These are phyloP conservation scores for Ferrisia virgata DNA, from an alignment of 2,888 invertebrate species.

Conservation along the genomic window DNA sequence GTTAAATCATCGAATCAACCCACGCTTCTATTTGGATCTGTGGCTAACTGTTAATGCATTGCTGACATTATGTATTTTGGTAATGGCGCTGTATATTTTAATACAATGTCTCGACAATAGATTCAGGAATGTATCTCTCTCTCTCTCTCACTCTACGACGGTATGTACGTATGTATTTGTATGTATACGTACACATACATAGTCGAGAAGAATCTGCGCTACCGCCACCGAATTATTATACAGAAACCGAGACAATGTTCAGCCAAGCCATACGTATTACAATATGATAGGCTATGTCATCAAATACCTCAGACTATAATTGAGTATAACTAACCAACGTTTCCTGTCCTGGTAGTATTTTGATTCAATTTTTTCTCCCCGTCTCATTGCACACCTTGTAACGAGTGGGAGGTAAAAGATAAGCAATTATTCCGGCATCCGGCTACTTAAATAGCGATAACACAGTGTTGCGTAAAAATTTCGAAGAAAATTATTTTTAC, in stretches of 20 bases:
- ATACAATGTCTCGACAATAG: neutral
- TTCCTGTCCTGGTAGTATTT: neutral
- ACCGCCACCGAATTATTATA: neutral
- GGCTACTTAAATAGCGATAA: too few species aligned
- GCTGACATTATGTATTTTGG: slow-evolving; percentile 8
- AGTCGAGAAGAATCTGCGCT: neutral
- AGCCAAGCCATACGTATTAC: too few species aligned
- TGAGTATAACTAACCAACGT: neutral
- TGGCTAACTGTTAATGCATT: slow-evolving; percentile 10
- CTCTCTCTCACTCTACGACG: too few species aligned
- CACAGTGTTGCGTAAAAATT: neutral
- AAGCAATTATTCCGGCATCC: too few species aligned
- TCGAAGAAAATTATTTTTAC: neutral
- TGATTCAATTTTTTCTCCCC: neutral
- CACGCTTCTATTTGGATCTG: neutral
- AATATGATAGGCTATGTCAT: neutral
- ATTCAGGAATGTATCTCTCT: neutral
- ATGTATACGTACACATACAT: too few species aligned
- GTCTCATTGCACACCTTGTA: neutral
- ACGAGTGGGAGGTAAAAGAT: neutral
- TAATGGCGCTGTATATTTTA: neutral
- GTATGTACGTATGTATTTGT: too few species aligned
- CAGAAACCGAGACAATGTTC: too few species aligned
- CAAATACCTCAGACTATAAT: neutral
- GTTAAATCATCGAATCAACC: slow-evolving; percentile 18